Evolutionary conservation across 2,797 vertebrate species (phyloP).

Genomic region (Neomorphus geoffroyi): DNA sequence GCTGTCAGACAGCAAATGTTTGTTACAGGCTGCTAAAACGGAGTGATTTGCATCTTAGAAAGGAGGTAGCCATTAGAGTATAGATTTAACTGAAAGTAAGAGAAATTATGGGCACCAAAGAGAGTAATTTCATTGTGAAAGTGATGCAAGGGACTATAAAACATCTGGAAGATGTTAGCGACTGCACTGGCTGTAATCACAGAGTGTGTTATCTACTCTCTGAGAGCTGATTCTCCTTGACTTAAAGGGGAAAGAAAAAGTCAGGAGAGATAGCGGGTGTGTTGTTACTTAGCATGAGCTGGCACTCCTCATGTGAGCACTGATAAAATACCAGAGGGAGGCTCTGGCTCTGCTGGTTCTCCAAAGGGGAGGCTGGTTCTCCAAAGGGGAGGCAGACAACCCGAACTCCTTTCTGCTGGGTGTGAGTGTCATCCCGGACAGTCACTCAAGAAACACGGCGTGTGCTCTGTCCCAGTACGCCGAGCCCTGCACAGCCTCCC

Average conservation of each 20-base stretch:
- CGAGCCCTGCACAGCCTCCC: neutral
- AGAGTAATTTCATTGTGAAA: conserved; percentile 48
- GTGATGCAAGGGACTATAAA: conserved; percentile 35
- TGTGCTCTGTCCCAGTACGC: neutral
- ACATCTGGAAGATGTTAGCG: conserved; percentile 74
- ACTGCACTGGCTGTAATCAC: conserved; percentile 54
- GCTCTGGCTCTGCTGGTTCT: neutral
- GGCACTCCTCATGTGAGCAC: conserved; percentile 27
- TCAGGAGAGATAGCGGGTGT: conserved; percentile 26
- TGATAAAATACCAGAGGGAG: conserved; percentile 61
- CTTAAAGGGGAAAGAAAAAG: conserved; percentile 44
- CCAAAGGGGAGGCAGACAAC: neutral
- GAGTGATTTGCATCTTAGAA: neutral
- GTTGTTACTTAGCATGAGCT: conserved; percentile 29
- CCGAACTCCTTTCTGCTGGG: neutral
- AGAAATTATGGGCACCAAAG: conserved; percentile 26
- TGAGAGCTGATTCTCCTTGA: neutral
- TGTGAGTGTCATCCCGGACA: conserved; percentile 12
- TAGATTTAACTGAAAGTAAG: neutral
- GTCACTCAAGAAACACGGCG: neutral
- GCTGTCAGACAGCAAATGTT: neutral
- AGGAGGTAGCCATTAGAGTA: neutral
- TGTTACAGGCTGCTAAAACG: neutral
- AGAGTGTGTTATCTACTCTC: conserved; percentile 3
- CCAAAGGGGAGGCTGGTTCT: neutral